These are phyloP conservation scores for Troglohyphantes excavatus DNA, from an alignment of 2,888 invertebrate species.

Conservation along the genomic window DNA sequence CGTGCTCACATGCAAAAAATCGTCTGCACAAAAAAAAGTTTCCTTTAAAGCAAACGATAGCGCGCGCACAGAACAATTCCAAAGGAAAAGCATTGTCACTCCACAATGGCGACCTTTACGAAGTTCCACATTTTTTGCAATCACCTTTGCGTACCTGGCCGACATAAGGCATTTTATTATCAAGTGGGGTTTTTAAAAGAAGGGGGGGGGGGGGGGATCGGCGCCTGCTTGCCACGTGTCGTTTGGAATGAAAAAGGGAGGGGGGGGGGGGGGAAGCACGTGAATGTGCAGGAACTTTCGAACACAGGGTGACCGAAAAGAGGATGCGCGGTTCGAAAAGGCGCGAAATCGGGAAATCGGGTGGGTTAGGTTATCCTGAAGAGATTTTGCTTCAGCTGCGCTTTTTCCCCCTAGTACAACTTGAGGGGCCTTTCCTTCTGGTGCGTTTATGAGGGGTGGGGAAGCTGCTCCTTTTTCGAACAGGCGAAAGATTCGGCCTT, in stretches of 20 bases:
- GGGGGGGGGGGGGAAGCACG: no score
- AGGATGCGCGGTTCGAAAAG: background rate
- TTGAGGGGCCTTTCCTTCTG: background rate
- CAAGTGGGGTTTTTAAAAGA: background rate
- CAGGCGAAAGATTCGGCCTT: background rate
- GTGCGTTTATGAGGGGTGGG: background rate
- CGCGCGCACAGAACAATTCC: conserved; percentile 15
- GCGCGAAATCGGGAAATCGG: background rate
- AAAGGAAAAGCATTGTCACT: conserved; percentile 44
- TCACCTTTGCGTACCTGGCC: background rate
- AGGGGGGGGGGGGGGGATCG: background rate
- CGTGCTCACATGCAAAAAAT: background rate
- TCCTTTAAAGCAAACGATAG: conserved; percentile 22
- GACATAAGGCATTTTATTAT: conserved; percentile 35
- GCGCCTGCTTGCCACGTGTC: conserved; percentile 60
- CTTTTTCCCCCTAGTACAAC: conserved; percentile 5
- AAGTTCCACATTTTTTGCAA: conserved; percentile 27
- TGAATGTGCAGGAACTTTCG: conserved; percentile 7
- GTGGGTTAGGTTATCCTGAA: conserved; percentile 4
- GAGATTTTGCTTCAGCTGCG: conserved; percentile 45
- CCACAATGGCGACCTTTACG: background rate
- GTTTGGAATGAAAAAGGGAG: no score
- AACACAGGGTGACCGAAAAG: background rate
- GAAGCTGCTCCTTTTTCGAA: background rate
- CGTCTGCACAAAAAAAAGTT: conserved; percentile 6